A percentile compares a stretch with the other conserved stretches of the same genome.
These are phyloP conservation scores for Sphinx pinastri DNA, from an alignment of 2,888 invertebrate species.

Conservation along the genomic window DNA sequence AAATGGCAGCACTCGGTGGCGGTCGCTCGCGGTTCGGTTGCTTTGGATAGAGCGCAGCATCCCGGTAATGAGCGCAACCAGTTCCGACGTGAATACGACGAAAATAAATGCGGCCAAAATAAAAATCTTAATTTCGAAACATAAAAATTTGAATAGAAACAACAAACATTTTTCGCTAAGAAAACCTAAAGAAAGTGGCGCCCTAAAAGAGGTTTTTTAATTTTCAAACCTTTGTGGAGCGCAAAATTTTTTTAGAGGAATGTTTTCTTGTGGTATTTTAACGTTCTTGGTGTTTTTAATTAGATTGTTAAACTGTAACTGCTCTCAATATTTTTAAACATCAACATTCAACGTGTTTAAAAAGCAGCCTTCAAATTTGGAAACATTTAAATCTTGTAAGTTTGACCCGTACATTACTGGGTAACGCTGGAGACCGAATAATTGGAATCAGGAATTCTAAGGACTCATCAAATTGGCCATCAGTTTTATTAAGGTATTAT, in stretches of 20 bases:
- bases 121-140: slow-evolving; percentile 17
- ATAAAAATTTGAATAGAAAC: slow-evolving; percentile 1
- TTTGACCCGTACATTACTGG: no score
- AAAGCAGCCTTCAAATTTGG: no score
- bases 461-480: no score
- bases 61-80: slow-evolving; percentile 20
- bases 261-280: background rate
- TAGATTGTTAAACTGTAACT: background rate
- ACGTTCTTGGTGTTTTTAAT: background rate
- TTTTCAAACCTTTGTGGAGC: background rate
- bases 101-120: background rate
- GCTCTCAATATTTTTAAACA: no score
- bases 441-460: no score
- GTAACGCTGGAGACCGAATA: no score
- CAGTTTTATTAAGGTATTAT: no score
- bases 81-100: slow-evolving; percentile 1
- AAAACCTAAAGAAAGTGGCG: background rate
- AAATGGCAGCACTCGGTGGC: background rate
- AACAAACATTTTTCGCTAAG: background rate
- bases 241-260: background rate
- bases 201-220: background rate
- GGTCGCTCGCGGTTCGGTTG: slow-evolving; percentile 4
- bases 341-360: no score
- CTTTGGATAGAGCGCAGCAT: slow-evolving; percentile 3
- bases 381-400: no score